Percentiles rank a stretch among this genome's conserved stretches.
phyloP scores from a whole-genome alignment of 2,113 vertebrate species.

The Eulemur macaco region DNA sequence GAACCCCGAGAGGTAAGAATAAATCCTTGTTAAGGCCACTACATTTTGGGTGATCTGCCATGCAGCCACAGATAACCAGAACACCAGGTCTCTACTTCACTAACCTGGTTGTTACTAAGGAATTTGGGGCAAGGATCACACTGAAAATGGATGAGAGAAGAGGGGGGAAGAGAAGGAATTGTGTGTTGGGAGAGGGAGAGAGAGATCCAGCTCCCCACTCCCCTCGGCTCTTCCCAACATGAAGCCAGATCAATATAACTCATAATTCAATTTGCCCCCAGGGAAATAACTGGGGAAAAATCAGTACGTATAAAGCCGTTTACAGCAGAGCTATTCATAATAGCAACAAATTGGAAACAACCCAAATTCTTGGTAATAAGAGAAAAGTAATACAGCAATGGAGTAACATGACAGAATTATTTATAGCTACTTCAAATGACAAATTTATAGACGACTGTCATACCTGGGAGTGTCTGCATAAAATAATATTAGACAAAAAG shows the following conservation, averaged over 20 bases:
- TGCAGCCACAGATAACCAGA: background rate
- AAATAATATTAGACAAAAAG: background rate
- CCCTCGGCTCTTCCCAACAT: background rate
- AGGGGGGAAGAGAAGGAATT: background rate
- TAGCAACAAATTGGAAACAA: slow-evolving; percentile 60
- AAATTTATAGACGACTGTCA: background rate
- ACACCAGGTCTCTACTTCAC: background rate
- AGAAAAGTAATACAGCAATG: background rate
- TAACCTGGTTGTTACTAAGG: background rate
- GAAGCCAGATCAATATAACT: slow-evolving; percentile 16
- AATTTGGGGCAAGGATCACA: background rate
- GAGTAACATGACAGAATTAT: slow-evolving; percentile 44
- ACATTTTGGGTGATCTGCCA: no score
- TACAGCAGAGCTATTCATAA: slow-evolving; percentile 56
- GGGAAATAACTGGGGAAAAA: slow-evolving; percentile 25
- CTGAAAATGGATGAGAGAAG: background rate
- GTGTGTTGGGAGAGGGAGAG: background rate
- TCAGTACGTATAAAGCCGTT: slow-evolving; percentile 5
- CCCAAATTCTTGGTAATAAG: slow-evolving; percentile 55
- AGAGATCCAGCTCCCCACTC: background rate
- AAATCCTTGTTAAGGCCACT: background rate
- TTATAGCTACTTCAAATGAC: slow-evolving; percentile 47
- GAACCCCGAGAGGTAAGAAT: background rate
- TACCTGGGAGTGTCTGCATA: background rate
- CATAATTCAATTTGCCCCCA: background rate